Conservation (phyloP, 1,140 invertebrate species). For the Ceratoteleas bidentatus region DNA sequence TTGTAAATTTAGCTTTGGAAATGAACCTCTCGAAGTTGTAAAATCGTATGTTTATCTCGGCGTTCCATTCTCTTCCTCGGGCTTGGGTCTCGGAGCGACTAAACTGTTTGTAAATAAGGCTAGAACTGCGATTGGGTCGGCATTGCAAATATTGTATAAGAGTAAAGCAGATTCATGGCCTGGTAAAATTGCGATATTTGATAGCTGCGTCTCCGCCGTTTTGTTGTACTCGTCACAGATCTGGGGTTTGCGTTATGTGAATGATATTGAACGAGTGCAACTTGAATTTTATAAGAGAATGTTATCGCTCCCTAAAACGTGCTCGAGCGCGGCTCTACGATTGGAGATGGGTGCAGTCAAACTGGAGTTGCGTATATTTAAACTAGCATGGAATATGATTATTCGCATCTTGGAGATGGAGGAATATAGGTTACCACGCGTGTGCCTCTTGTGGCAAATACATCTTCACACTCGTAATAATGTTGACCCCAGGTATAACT, state of each 20-base stretch:
- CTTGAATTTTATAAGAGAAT: not conserved
- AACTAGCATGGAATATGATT: slow-evolving; percentile 9
- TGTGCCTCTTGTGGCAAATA: not conserved
- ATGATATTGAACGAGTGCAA: not conserved
- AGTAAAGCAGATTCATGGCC: slow-evolving; percentile 3
- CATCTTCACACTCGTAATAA: not conserved
- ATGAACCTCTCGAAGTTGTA: not conserved
- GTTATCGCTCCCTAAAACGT: not conserved
- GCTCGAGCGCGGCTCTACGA: not conserved
- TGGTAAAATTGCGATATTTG: not conserved
- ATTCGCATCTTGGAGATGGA: not conserved
- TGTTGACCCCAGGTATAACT: slow-evolving; percentile 3
- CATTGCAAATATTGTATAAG: not conserved
- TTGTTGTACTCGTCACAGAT: not conserved
- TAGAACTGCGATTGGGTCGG: not conserved
- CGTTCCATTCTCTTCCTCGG: not conserved
- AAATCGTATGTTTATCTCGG: not conserved
- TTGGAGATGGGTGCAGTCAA: not conserved
- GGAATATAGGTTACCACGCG: not conserved
- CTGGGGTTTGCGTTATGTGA: not conserved
- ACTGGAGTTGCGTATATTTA: not conserved
- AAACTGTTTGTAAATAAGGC: not conserved
- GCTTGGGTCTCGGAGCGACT: not conserved
- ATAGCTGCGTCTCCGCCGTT: not conserved
- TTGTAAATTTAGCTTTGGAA: not conserved